phyloP scores from a whole-genome alignment of 1,140 invertebrate genomes.

The Chironomus tepperi region DNA sequence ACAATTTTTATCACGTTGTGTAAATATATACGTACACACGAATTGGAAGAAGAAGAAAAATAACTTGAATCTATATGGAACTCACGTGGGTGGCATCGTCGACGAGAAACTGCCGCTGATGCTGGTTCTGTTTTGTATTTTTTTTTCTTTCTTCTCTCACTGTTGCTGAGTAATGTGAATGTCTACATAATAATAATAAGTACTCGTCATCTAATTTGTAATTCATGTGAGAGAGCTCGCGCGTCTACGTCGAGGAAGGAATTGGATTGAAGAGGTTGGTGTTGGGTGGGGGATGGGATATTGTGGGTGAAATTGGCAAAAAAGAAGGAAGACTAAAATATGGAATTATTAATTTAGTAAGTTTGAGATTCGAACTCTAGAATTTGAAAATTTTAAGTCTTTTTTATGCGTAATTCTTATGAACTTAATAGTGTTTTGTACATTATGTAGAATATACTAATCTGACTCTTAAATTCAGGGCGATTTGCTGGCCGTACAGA shows the following conservation, averaged over 20 bases:
- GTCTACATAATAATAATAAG: background rate
- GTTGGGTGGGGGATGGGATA: too few species aligned
- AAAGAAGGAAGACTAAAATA: background rate
- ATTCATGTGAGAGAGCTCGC: constrained; percentile 16
- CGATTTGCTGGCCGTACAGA: too few species aligned
- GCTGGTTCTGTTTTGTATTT: background rate
- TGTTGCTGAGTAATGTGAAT: background rate
- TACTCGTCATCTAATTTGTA: constrained; percentile 18
- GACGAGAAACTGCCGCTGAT: background rate
- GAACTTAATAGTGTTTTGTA: too few species aligned
- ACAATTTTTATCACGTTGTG: constrained; percentile 8
- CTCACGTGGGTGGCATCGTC: constrained; percentile 15
- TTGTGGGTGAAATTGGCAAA: background rate
- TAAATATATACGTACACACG: background rate
- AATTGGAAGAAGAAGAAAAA: too few species aligned
- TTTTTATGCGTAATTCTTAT: too few species aligned
- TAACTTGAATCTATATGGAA: background rate
- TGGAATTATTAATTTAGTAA: background rate
- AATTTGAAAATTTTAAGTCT: too few species aligned
- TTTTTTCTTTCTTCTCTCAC: background rate
- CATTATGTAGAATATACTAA: too few species aligned
- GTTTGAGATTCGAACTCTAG: too few species aligned
- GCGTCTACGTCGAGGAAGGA: background rate
- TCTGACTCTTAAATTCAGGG: too few species aligned
- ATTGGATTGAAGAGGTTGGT: too few species aligned